Percentiles rank a stretch among this genome's conserved stretches.
phyloP scores from a whole-genome alignment of 2,888 invertebrate species.

The Thecocarcelia acutangulata region DNA sequence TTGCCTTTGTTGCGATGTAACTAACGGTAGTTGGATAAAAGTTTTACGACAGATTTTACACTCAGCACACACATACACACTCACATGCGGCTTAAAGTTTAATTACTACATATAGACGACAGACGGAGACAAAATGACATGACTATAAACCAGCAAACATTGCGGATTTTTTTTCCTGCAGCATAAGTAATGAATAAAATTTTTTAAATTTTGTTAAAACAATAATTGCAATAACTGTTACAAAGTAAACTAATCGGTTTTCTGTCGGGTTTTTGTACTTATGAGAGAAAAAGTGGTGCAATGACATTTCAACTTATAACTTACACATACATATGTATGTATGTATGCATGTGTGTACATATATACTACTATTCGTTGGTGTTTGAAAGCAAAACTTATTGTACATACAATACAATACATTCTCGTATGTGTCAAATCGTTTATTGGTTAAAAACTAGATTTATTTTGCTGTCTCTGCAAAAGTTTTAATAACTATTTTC shows the following conservation, averaged over 20 bases:
- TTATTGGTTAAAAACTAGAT: conserved; percentile 45
- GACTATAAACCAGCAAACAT: conserved; percentile 21
- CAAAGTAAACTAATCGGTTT: too few relatives aligned
- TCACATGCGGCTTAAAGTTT: conserved; percentile 43
- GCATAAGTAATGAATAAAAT: too few relatives aligned
- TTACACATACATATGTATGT: neutral
- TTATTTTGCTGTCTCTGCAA: conserved; percentile 27
- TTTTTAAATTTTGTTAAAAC: too few relatives aligned
- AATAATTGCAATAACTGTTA: neutral
- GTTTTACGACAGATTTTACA: conserved; percentile 42
- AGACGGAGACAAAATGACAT: conserved; percentile 7
- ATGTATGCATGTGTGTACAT: too few relatives aligned
- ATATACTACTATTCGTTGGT: conserved; percentile 35
- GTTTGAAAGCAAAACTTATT: conserved; percentile 10
- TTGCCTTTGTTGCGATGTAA: conserved; percentile 20
- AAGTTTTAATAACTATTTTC: conserved; percentile 23
- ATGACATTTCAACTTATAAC: too few relatives aligned
- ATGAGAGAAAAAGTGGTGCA: too few relatives aligned
- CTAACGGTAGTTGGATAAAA: conserved; percentile 30
- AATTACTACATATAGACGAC: conserved; percentile 44
- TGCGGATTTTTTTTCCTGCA: neutral
- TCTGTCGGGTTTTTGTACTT: too few relatives aligned
- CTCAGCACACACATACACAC: conserved; percentile 6
- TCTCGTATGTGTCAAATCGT: conserved; percentile 50
- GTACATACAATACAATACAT: too few relatives aligned